A percentile compares a stretch with the other conserved stretches of the same genome.
Conservation (phyloP, 2,797 vertebrate genomes). For the Acrossocheilus wenchowensis region DNA sequence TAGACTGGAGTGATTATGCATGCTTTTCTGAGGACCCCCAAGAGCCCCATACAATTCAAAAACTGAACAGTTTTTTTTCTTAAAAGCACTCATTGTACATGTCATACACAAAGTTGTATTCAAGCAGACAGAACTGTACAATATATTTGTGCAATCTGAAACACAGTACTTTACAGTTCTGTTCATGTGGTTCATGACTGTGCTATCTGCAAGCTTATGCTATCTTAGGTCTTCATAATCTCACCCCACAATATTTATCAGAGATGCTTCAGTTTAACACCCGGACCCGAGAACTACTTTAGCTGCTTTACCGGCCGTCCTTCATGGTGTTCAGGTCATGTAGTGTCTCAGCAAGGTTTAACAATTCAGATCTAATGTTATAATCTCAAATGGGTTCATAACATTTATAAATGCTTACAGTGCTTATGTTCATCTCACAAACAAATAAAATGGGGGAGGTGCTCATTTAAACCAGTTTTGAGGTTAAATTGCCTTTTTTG, state of each 20-base stretch:
- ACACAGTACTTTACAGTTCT: background rate
- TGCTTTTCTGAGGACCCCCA: background rate
- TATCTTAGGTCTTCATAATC: slow-evolving; percentile 1
- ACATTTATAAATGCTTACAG: background rate
- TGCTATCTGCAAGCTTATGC: background rate
- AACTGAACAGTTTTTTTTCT: background rate
- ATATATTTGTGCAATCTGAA: background rate
- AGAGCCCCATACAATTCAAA: background rate
- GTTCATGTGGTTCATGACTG: background rate
- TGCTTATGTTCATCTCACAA: background rate
- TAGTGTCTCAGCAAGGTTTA: background rate
- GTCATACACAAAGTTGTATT: background rate
- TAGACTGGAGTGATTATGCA: background rate
- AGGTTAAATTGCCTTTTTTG: background rate
- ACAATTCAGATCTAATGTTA: background rate
- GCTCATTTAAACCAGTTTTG: background rate
- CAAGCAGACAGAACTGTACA: background rate
- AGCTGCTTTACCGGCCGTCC: background rate
- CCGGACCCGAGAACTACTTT: background rate
- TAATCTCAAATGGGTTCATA: background rate
- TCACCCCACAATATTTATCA: background rate
- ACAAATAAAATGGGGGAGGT: background rate
- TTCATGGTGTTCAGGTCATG: background rate
- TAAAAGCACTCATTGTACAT: background rate
- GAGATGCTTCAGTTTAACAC: background rate